These are phyloP conservation scores for Kryptopterus vitreolus DNA, from an alignment of 2,797 vertebrate species.

Conservation along the genomic window DNA sequence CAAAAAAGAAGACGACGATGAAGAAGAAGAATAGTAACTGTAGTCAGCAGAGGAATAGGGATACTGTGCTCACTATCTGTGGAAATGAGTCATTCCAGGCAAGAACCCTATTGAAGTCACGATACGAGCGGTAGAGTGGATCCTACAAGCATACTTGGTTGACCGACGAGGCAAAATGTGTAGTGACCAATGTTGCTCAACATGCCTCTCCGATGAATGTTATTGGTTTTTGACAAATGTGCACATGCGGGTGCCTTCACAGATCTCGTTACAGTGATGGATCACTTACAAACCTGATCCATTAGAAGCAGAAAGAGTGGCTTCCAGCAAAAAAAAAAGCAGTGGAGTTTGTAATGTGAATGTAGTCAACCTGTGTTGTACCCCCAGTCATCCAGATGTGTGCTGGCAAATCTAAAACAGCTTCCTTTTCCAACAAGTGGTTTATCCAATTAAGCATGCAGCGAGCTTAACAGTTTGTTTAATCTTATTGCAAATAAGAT, in stretches of 20 bases:
- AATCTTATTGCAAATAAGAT: background rate
- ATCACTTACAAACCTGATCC: conserved; percentile 17
- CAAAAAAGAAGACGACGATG: background rate
- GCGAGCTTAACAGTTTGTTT: background rate
- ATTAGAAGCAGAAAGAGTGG: conserved; percentile 10
- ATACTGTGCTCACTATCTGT: background rate
- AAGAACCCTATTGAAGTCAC: background rate
- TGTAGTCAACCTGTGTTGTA: conserved; percentile 25
- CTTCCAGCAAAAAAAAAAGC: background rate
- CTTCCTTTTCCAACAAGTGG: background rate
- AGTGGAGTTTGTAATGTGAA: conserved; percentile 16
- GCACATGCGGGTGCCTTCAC: conserved; percentile 11
- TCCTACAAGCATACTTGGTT: conserved; percentile 6
- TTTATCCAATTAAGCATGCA: background rate
- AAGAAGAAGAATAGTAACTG: background rate
- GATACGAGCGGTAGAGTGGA: background rate
- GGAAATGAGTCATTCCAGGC: conserved; percentile 16
- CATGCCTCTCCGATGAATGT: conserved; percentile 15
- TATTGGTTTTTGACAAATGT: background rate
- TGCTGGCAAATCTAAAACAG: background rate
- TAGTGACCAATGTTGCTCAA: background rate
- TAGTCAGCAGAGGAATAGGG: background rate
- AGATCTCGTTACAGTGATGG: background rate
- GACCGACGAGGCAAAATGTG: background rate
- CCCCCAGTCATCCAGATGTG: conserved; percentile 20